Evolutionary conservation across 2,888 invertebrate species (phyloP), one percentile per base, ranked within the genome.

Genomic region (Prosopocoilus inquinatus): DNA sequence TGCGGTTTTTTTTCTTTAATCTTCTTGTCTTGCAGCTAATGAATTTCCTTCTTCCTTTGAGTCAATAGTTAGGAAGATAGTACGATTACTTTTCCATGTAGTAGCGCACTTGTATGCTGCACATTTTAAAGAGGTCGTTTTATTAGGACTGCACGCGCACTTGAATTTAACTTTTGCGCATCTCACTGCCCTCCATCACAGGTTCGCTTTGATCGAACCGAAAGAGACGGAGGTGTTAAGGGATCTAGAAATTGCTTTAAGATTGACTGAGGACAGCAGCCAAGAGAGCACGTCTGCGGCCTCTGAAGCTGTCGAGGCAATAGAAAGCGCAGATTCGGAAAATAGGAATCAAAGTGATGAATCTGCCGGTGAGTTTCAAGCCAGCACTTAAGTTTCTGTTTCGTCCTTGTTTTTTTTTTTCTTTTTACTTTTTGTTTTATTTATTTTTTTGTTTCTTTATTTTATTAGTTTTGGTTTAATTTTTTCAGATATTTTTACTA

Each of bases 101-200:
- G 86, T 97, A 84, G 96, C 96, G 79, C 97, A 98, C 84, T 85
- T 97, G 79, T 96, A 97, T 84, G 94, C 95, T 78, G 91, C 93
- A 81, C 97, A 98, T 86, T 96, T 96, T 84, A 88, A 92, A 80
- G 94, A 96, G 83, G 89, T 96, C 72, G 91, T 93, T 76, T 85
- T 93, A 78, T 86, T 97, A 79, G 91, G 92, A 70, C 85, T 97
- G 77, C 96, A 96, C 82, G 90, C 94, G 76, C 96, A 97, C 82
- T 88, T 97, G 79, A 96, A 97, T 84, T 90, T 94, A 81, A 91
- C 97, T 71, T 96, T 96, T 84, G 93, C 93, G 80, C 96, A 97
- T 83, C 88, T 97, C 79, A 94, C 94, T 73, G 91, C 87, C 73
- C 80, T 88, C 70, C 86, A 88, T 76, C 84, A 90, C 77, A 89